Conservation (phyloP, 2,888 invertebrate species). For the Dusona sp. region DNA sequence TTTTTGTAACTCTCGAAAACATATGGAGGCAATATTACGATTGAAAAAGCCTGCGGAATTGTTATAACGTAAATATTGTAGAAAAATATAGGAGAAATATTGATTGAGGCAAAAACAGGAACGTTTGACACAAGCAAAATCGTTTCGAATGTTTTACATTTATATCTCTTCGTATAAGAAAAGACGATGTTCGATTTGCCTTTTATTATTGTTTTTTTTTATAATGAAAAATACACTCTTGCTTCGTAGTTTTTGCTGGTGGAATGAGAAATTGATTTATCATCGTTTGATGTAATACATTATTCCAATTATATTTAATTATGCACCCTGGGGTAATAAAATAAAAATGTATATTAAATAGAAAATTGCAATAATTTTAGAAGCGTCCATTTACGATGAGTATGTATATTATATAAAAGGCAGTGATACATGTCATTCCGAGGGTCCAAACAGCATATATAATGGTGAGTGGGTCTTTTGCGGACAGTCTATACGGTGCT, state of each 20-base stretch:
- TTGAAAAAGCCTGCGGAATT: not conserved
- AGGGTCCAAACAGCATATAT: slow-evolving; percentile 28
- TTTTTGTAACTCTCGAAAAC: not conserved
- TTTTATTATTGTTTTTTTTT: too few species aligned
- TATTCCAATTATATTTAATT: not conserved
- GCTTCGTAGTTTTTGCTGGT: not conserved
- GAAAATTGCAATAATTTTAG: not conserved
- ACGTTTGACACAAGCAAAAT: not conserved
- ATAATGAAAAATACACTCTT: too few species aligned
- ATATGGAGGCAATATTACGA: not conserved
- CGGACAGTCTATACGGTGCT: slow-evolving; percentile 4
- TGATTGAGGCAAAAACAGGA: not conserved
- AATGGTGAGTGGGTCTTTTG: slow-evolving; percentile 31
- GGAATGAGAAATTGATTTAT: not conserved
- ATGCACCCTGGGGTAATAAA: not conserved
- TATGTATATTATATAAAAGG: not conserved
- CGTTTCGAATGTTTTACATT: not conserved
- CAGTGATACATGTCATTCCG: slow-evolving; percentile 38
- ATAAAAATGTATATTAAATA: not conserved
- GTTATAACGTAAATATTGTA: not conserved
- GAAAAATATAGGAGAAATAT: not conserved
- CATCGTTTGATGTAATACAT: not conserved
- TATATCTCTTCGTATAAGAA: not conserved
- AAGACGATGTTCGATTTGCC: not conserved
- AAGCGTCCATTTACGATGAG: not conserved